Evolutionary conservation across 2,113 vertebrate species (phyloP).

Genomic region (Felis catus): F.catus_Fca126_mat1.0 CM031419.1:43049501-43050000

Average conservation of each 20-base stretch:
- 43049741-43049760: constrained; percentile 97
- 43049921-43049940: constrained; percentile 93
- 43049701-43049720: constrained; percentile 95
- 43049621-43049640: background rate
- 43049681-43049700: background rate
- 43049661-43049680: background rate
- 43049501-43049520: background rate
- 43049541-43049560: background rate
- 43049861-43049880: constrained; percentile 92
- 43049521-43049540: background rate
- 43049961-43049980: constrained; percentile 95
- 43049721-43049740: constrained; percentile 98
- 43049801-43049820: constrained; percentile 88
- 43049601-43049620: accelerated
- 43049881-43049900: constrained; percentile 94
- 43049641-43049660: too few relatives aligned
- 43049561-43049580: background rate
- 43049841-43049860: constrained; percentile 88
- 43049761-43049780: constrained; percentile 96
- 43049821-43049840: constrained; percentile 86
- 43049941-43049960: constrained; percentile 90
- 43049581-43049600: background rate
- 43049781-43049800: constrained; percentile 94
- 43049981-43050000: constrained; percentile 91
- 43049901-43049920: constrained; percentile 95